phyloP scores from a whole-genome alignment of 2,113 vertebrate genomes.

The Dicaeum eximium region DNA sequence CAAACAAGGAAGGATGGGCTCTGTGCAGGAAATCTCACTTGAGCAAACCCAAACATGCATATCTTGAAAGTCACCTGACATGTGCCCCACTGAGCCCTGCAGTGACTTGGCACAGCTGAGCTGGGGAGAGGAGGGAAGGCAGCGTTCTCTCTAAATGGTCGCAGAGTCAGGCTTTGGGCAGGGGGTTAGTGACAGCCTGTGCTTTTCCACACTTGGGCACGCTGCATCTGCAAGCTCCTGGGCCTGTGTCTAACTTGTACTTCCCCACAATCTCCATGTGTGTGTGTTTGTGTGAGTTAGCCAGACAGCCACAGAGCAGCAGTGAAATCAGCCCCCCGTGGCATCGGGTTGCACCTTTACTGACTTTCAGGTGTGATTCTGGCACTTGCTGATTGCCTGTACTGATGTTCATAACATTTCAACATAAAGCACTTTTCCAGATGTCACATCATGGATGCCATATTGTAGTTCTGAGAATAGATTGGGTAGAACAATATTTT shows the following conservation, averaged over 20 bases:
- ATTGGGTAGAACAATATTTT: not conserved
- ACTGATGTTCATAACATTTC: not conserved
- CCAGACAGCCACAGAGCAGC: not conserved
- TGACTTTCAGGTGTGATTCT: not conserved
- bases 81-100: rapidly evolving
- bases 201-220: not conserved
- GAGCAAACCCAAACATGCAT: not conserved
- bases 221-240: not conserved
- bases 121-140: not conserved
- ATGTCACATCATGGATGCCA: not conserved
- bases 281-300: not conserved
- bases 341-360: rapidly evolving
- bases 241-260: not conserved
- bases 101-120: not conserved
- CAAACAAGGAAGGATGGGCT: not conserved
- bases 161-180: not conserved
- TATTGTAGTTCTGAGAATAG: not conserved
- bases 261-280: not conserved
- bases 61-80: not conserved
- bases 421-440: not conserved
- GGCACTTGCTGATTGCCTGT: not conserved
- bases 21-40: not conserved
- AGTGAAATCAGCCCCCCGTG: not conserved
- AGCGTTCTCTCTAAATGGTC: rapidly evolving
- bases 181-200: rapidly evolving